Evolutionary conservation across 92 coral and sea anemone species (phyloP).

Genomic region (Zoanthus gigantus): DNA sequence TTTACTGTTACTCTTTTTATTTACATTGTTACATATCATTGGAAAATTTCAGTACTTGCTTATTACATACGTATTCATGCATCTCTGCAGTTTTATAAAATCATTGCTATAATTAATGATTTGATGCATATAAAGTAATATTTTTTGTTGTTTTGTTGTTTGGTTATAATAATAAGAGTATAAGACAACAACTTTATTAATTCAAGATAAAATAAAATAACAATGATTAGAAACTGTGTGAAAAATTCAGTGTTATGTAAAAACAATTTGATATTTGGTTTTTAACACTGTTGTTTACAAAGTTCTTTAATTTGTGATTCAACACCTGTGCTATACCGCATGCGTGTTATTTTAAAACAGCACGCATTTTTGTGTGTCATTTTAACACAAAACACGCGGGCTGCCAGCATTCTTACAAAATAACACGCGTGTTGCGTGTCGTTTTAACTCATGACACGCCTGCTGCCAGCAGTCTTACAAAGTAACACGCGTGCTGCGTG

Average conservation of each 20-base stretch:
- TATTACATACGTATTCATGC: conserved; percentile 8
- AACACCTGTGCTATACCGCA: conserved; percentile 9
- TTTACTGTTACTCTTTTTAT: conserved; percentile 3
- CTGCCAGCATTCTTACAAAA: not conserved
- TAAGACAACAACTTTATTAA: not conserved
- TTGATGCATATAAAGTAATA: not conserved
- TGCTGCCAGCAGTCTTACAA: not conserved
- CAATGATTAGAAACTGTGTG: conserved; percentile 1
- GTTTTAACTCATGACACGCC: not conserved
- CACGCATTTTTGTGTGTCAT: conserved; percentile 11
- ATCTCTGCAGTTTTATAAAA: not conserved
- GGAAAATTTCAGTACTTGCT: conserved; percentile 28
- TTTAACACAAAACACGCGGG: not conserved
- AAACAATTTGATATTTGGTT: conserved; percentile 5
- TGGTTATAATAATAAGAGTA: not conserved
- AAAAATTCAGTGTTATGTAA: not conserved
- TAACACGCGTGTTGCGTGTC: not conserved
- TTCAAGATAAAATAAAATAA: not conserved
- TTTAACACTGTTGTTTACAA: conserved; percentile 12
- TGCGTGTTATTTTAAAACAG: not conserved
- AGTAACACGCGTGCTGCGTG: not conserved
- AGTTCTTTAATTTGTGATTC: conserved; percentile 13
- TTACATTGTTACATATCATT: conserved; percentile 21
- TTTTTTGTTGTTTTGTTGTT: conserved; percentile 2
- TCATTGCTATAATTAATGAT: no score